These are phyloP conservation scores for Neosilurus mollespiculum DNA, from an alignment of 2,797 vertebrate genomes.

Conservation along the genomic window DNA sequence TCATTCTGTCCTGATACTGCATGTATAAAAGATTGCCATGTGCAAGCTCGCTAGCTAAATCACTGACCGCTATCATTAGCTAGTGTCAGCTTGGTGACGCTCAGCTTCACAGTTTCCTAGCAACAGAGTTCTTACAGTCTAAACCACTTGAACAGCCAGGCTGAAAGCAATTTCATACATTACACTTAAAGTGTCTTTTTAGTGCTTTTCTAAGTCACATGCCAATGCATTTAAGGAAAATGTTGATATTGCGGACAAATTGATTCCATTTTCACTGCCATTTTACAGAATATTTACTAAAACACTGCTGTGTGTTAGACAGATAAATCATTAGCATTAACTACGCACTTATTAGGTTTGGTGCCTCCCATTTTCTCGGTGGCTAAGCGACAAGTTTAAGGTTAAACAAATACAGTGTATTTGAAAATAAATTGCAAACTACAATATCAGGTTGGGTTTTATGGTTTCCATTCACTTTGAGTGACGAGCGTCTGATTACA, in stretches of 20 bases:
- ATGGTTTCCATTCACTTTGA: too few species aligned
- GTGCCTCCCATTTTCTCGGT: background rate
- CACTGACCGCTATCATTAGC: too few species aligned
- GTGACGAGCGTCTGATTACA: background rate
- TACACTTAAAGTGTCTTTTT: background rate
- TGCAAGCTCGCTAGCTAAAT: too few species aligned
- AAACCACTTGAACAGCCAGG: too few species aligned
- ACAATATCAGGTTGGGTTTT: background rate
- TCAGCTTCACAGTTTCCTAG: too few species aligned
- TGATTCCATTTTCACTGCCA: background rate
- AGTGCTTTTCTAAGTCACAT: background rate
- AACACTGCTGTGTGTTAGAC: background rate
- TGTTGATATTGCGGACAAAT: background rate
- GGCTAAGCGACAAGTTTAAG: background rate
- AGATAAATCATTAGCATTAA: background rate
- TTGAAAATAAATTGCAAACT: background rate
- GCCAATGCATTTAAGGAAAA: background rate
- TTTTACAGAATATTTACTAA: background rate
- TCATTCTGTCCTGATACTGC: too few species aligned
- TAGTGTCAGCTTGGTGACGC: too few species aligned
- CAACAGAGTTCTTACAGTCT: too few species aligned
- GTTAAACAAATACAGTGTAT: background rate
- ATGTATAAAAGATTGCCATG: too few species aligned
- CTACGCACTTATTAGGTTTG: background rate
- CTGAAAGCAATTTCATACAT: background rate